Evolutionary conservation across 1,140 invertebrate species (phyloP), one percentile per base, ranked within the genome.

Genomic region (Leucophenga varia): DNA sequence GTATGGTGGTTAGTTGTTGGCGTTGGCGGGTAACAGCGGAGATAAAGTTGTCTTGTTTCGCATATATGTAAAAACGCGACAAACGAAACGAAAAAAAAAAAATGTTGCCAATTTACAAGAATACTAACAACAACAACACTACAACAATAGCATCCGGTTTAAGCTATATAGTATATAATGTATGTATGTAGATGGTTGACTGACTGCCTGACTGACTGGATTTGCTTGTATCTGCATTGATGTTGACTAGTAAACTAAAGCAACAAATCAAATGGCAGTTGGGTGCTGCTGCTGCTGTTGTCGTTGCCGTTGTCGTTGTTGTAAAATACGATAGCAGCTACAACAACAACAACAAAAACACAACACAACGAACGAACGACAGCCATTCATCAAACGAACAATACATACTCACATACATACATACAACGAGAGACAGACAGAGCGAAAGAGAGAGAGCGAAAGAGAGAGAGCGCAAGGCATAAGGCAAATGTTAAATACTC

Each of bases 251-350:
- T 14, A 34, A 34, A 34, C 32, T 34, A 34, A 34, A 35, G 42
- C 47, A 17, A 14, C 41, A 49, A 12, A n/a, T n/a, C 49, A 13
- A 25, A 31, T 21, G 25, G n/a, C 36, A 12, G 9, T 22, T 34
- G 17, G 30, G n/a, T 16, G 9, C 34, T 37, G 38, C 31, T 36
- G 30, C 12, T 22, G 22, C 3, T 31, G 31, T 13, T 30, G 19
- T 18, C 18, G 30, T n/a, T 37, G 31, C 34, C 20, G 4, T 14
- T 54, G 47, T 39, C 30, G 54, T 30, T 28, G 14, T n/a, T n/a
- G n/a, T n/a, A n/a, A n/a, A n/a, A 13, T 18, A 14, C n/a, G 13
- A n/a, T 21, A 19, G 16, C 13, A 34, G 31, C 12, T 9, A 17
- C 39, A 30, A 12, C 40, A 17, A 22, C 39, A 41, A 12, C 20